Percentiles rank a stretch among this genome's conserved stretches.
These are phyloP conservation scores for Leptarthrus brevirostris DNA, from an alignment of 2,888 invertebrate species.

Conservation along the genomic window DNA sequence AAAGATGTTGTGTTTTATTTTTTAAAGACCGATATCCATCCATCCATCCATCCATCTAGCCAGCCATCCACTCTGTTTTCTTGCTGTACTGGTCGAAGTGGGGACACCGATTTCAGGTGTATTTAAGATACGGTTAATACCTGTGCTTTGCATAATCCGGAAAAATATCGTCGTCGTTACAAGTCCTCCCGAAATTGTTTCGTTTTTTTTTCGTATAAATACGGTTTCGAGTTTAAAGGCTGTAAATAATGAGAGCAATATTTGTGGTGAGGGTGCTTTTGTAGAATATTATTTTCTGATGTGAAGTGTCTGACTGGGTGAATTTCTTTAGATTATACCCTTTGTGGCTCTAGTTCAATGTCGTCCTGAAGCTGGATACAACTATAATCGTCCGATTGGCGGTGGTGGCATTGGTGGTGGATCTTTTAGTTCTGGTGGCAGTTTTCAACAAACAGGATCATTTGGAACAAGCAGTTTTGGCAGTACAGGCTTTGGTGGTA, in stretches of 20 bases:
- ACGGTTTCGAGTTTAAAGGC: no score
- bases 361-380: constrained; percentile 65
- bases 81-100: neutral
- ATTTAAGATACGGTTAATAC: constrained; percentile 18
- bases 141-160: constrained; percentile 15
- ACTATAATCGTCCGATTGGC: constrained; percentile 61
- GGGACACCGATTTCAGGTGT: neutral
- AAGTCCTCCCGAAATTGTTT: no score
- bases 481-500: neutral
- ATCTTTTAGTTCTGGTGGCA: neutral
- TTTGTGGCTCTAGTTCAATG: neutral
- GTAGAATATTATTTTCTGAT: neutral
- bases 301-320: no score
- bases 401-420: constrained; percentile 54
- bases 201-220: no score
- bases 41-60: no score
- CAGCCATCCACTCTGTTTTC: no score
- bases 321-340: neutral
- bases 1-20: no score
- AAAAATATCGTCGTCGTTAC: no score
- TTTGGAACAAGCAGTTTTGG: neutral
- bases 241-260: neutral
- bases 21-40: no score
- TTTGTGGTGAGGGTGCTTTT: neutral
- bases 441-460: neutral